Evolutionary conservation across 53 echinoderm and acorn worm species (phyloP).

Genomic region (Hippasteria phrygiana): DNA sequence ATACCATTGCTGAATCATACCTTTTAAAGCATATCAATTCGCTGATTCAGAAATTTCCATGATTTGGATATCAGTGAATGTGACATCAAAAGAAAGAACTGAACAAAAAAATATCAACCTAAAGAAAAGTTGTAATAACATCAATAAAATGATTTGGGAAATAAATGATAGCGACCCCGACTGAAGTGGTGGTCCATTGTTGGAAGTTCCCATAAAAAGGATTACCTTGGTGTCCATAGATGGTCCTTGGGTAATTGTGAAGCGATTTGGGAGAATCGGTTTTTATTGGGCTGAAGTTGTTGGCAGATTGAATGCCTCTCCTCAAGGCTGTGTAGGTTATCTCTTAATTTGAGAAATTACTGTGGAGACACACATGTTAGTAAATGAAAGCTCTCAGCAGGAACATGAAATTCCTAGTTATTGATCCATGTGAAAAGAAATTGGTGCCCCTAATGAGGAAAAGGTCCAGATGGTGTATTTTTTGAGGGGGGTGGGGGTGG

Average conservation of each 20-base stretch:
- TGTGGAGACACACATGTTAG: background rate
- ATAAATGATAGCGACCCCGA: background rate
- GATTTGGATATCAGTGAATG: no score
- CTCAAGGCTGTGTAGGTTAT: constrained; percentile 5
- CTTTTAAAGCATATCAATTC: no score
- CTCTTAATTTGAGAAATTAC: background rate
- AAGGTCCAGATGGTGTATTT: no score
- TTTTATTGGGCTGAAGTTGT: constrained; percentile 29
- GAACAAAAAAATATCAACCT: no score
- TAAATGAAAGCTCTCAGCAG: background rate
- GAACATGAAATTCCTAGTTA: background rate
- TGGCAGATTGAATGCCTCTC: constrained; percentile 38
- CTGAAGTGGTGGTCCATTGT: constrained; percentile 3
- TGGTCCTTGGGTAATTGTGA: background rate
- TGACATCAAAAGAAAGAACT: no score
- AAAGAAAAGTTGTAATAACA: no score
- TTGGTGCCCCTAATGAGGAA: no score
- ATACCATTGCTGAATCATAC: no score
- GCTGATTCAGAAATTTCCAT: no score
- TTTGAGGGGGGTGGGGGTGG: no score
- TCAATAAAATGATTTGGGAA: background rate
- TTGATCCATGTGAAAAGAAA: no score
- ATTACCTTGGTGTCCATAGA: constrained; percentile 14
- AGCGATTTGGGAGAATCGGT: constrained; percentile 44
- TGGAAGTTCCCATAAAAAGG: constrained; percentile 15